These are phyloP conservation scores for Centroberyx gerrardi DNA, from an alignment of 2,797 vertebrate genomes.

Conservation along the genomic window DNA sequence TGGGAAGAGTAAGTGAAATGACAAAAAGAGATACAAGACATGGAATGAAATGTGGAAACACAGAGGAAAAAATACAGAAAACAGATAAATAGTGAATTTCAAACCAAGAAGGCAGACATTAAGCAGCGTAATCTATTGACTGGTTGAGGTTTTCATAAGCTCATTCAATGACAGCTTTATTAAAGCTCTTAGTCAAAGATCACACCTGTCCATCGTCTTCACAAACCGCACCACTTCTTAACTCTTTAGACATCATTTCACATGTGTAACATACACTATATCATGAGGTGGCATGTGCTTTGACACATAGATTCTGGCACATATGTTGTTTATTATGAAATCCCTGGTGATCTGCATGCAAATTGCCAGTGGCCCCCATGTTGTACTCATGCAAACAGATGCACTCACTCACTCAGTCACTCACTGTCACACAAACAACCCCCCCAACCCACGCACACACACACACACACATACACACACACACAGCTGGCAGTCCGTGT, in stretches of 20 bases:
- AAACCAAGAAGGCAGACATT: constrained; percentile 31
- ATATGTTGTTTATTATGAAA: background rate
- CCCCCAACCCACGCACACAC: constrained; percentile 22
- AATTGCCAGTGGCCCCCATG: background rate
- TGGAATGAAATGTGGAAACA: constrained; percentile 49
- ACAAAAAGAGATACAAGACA: constrained; percentile 49
- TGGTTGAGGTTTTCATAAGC: constrained; percentile 13
- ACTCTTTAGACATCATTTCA: background rate
- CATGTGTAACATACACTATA: background rate
- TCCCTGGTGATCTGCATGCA: constrained; percentile 12
- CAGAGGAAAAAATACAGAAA: constrained; percentile 45
- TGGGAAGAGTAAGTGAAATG: constrained; percentile 43
- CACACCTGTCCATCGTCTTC: constrained; percentile 17
- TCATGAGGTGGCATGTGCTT: background rate
- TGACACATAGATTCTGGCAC: background rate
- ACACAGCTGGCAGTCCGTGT: constrained; percentile 42
- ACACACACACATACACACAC: constrained; percentile 1
- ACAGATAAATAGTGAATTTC: constrained; percentile 42
- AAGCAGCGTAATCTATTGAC: constrained; percentile 6
- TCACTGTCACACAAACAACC: constrained; percentile 15
- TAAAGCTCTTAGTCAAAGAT: constrained; percentile 27
- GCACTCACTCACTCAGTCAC: constrained; percentile 24
- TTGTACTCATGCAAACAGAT: constrained; percentile 39
- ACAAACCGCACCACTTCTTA: background rate
- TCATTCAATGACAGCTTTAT: constrained; percentile 36